Evolutionary conservation across 2,797 vertebrate genomes (phyloP).

Genomic region (Cyclura pinguis): DNA sequence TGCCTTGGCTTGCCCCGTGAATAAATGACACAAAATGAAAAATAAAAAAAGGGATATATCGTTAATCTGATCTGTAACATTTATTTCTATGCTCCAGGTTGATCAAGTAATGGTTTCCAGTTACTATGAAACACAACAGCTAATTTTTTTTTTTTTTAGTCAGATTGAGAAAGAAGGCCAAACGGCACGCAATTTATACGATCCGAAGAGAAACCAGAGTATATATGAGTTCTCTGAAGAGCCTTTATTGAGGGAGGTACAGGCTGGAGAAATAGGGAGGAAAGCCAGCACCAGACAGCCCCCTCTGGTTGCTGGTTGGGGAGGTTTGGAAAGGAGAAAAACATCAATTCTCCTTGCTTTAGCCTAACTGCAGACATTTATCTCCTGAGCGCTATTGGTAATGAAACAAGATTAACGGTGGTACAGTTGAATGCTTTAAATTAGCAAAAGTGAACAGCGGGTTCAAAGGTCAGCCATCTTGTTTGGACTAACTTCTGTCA

Average conservation of each 20-base stretch:
- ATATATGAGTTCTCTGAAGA: background rate
- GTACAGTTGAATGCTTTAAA: conserved; percentile 51
- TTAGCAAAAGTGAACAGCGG: conserved; percentile 40
- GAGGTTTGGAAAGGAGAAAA: conserved; percentile 54
- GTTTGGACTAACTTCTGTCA: conserved; percentile 40
- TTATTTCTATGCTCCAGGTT: background rate
- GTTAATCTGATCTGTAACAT: background rate
- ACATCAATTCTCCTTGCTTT: conserved; percentile 48
- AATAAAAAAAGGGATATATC: too few relatives aligned
- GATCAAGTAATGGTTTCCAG: background rate
- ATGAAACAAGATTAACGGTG: conserved; percentile 56
- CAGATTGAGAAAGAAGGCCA: background rate
- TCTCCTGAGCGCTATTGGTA: conserved; percentile 53
- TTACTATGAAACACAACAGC: too few relatives aligned
- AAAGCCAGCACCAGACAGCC: conserved; percentile 69
- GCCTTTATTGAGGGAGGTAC: background rate
- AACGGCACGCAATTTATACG: background rate
- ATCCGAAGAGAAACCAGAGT: too few relatives aligned
- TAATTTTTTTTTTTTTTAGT: background rate
- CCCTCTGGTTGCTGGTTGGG: conserved; percentile 68
- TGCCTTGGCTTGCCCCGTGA: too few relatives aligned
- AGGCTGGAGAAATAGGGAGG: conserved; percentile 30
- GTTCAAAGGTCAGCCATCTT: conserved; percentile 48
- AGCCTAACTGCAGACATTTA: conserved; percentile 54
- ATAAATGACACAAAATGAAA: too few relatives aligned